phyloP scores from a whole-genome alignment of 2,113 vertebrate species.

The Paradoxurus hermaphroditus region DNA sequence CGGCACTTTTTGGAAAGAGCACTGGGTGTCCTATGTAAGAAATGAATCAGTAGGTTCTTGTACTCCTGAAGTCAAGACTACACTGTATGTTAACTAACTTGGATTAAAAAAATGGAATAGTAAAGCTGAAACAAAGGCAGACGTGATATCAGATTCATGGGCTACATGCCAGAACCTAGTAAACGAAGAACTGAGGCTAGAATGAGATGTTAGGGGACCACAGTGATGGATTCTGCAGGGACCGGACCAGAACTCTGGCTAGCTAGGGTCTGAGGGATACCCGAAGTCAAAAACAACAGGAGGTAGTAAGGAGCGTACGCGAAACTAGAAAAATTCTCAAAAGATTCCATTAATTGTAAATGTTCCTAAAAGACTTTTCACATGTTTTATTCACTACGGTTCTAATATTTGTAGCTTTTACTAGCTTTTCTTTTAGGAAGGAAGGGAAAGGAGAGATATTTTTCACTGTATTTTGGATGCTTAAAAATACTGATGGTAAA shows the following conservation, averaged over 20 bases:
- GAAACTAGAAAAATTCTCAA: background rate
- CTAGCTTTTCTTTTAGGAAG: constrained; percentile 6
- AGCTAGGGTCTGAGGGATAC: background rate
- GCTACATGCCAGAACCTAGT: background rate
- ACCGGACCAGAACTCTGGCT: background rate
- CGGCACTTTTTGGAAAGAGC: too few relatives aligned
- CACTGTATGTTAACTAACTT: too few relatives aligned
- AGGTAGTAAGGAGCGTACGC: background rate
- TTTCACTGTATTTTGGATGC: background rate
- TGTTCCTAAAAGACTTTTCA: background rate
- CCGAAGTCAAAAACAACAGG: background rate
- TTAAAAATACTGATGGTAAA: background rate
- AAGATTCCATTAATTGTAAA: background rate
- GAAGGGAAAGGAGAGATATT: background rate
- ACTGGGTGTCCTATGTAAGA: too few relatives aligned
- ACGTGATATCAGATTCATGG: background rate
- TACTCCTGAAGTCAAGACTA: too few relatives aligned
- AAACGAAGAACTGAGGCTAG: background rate
- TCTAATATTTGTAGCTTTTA: background rate
- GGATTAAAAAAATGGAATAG: background rate
- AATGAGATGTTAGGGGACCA: background rate
- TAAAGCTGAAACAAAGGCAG: background rate
- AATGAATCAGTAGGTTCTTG: too few relatives aligned
- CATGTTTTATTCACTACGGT: background rate
- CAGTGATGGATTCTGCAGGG: background rate